Percentiles rank a stretch among this genome's conserved stretches.
These are phyloP conservation scores for Acipenser ruthenus DNA, from an alignment of 2,797 vertebrate species.

Conservation along the genomic window DNA sequence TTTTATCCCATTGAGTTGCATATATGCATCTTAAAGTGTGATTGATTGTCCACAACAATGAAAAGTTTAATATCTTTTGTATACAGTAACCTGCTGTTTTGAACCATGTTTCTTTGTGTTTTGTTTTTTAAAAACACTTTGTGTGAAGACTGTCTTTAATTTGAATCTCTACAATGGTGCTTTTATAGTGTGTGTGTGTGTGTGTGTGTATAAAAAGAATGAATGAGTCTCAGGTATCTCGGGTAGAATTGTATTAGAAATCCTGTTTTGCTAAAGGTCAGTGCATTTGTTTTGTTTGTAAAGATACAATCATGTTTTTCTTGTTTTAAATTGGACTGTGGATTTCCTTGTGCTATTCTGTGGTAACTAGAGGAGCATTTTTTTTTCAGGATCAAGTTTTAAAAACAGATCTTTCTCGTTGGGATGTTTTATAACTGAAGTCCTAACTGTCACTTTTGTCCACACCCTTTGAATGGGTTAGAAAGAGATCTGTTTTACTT, in stretches of 20 bases:
- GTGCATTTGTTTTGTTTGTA: constrained; percentile 10
- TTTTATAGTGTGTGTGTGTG: constrained; percentile 25
- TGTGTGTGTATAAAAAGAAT: constrained; percentile 19
- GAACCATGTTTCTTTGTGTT: background rate
- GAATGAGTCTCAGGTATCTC: constrained; percentile 14
- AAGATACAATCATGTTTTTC: background rate
- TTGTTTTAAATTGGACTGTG: background rate
- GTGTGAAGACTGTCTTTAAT: constrained; percentile 2
- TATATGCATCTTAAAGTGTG: constrained; percentile 5
- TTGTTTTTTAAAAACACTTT: constrained; percentile 12
- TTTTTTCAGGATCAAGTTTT: no score
- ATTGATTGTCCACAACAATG: background rate
- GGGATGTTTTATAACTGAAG: no score
- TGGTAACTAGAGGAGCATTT: no score
- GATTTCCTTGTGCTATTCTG: no score
- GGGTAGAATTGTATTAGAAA: constrained; percentile 4
- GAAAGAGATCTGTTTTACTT: no score
- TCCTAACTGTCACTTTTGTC: no score
- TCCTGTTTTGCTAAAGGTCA: constrained; percentile 6
- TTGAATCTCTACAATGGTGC: constrained; percentile 26
- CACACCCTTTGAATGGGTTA: no score
- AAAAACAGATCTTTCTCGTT: no score
- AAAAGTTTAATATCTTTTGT: constrained; percentile 5
- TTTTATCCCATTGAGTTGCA: no score
- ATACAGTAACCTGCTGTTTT: background rate